phyloP scores from a whole-genome alignment of 2,797 vertebrate species.

The Heliangelus exortis region DNA sequence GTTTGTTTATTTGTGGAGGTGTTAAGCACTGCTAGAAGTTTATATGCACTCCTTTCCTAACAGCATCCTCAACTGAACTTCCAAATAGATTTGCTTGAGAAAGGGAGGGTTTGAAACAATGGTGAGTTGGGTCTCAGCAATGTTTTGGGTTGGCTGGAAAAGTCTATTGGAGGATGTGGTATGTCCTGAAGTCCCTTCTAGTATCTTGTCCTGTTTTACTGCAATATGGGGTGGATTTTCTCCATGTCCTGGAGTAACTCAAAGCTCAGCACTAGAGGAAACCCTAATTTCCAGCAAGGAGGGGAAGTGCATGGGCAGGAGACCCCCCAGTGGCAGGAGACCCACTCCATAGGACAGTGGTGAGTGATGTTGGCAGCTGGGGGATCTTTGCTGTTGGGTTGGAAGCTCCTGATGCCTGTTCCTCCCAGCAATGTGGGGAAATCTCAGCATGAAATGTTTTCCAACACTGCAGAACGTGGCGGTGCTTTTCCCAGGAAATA shows the following conservation, averaged over 20 bases:
- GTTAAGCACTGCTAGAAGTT: slow-evolving; percentile 22
- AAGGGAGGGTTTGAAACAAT: not conserved
- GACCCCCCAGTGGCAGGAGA: accelerated
- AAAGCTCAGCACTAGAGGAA: not conserved
- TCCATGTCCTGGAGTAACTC: not conserved
- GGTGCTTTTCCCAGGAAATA: slow-evolving; percentile 54
- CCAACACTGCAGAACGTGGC: slow-evolving; percentile 41
- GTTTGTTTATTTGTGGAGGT: slow-evolving; percentile 63
- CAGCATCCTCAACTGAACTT: slow-evolving; percentile 20
- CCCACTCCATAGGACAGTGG: accelerated
- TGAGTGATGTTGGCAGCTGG: accelerated
- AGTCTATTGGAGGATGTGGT: not conserved
- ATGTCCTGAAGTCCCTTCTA: not conserved
- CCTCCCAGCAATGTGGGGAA: slow-evolving; percentile 17
- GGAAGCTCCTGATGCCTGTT: not conserved
- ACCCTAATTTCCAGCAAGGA: not conserved
- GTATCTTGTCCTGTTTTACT: not conserved
- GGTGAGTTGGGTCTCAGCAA: not conserved
- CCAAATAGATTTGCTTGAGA: not conserved
- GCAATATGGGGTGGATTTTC: not conserved
- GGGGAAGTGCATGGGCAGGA: accelerated
- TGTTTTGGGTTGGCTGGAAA: slow-evolving; percentile 6
- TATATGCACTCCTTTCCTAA: not conserved
- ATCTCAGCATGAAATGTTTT: slow-evolving; percentile 59
- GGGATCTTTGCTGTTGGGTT: accelerated